These are phyloP conservation scores for Noctua janthe DNA, from an alignment of 2,888 invertebrate species.

Conservation along the genomic window DNA sequence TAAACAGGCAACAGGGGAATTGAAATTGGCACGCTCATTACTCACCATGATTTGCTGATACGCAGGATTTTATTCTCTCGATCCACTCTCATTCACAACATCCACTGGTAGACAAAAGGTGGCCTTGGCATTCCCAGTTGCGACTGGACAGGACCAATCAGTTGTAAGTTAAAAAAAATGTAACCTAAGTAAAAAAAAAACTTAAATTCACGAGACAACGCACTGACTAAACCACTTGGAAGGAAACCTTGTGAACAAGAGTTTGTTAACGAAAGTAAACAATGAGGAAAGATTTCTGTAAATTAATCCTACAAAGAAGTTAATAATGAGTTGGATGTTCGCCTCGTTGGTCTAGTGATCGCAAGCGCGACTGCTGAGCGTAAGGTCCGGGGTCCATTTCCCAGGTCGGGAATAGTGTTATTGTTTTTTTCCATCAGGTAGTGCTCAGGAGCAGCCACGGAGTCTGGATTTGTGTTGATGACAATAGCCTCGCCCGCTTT, in stretches of 20 bases:
- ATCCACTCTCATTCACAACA: background rate
- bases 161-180: background rate
- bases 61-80: background rate
- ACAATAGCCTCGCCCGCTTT: too few species aligned
- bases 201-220: background rate
- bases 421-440: background rate
- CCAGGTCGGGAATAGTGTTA: background rate
- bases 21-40: background rate
- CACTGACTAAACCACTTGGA: background rate
- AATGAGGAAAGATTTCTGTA: background rate
- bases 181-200: background rate
- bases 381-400: background rate
- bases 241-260: background rate
- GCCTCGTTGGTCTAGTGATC: background rate
- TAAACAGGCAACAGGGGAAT: background rate
- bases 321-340: background rate
- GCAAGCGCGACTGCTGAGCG: too few species aligned
- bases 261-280: too few species aligned
- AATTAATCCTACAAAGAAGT: background rate
- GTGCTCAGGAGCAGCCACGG: too few species aligned
- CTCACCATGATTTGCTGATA: slow-evolving; percentile 12
- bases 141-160: background rate
- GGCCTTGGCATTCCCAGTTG: background rate
- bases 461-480: too few species aligned
- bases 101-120: background rate